Conservation (phyloP, 2,888 invertebrate genomes). For the Sphinx pinastri region DNA sequence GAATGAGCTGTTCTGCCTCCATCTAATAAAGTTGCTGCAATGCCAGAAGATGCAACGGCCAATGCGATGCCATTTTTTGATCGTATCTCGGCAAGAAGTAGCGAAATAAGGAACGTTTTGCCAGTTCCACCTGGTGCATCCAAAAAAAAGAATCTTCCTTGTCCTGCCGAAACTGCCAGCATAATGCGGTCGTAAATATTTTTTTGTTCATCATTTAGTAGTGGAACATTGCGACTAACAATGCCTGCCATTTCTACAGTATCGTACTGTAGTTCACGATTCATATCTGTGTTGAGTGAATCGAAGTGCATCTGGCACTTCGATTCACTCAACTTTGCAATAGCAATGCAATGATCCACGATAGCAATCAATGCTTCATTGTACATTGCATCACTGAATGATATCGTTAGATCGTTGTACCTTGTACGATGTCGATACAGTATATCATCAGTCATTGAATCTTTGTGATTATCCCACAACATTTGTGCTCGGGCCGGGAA, state of each 20-base stretch:
- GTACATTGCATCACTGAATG: constrained; percentile 36
- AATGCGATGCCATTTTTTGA: constrained; percentile 33
- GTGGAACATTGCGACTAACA: constrained; percentile 34
- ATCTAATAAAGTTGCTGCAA: no score
- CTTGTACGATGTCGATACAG: constrained; percentile 39
- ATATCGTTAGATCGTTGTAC: constrained; percentile 38
- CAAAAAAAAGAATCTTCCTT: constrained; percentile 30
- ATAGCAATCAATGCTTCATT: constrained; percentile 38
- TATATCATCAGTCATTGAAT: constrained; percentile 40
- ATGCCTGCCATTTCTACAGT: constrained; percentile 37
- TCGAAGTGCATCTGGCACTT: no score
- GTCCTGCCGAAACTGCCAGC: constrained; percentile 34
- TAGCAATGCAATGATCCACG: constrained; percentile 38
- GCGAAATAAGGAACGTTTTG: no score
- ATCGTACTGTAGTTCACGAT: constrained; percentile 39
- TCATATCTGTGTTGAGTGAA: constrained; percentile 38
- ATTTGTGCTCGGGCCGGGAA: constrained; percentile 31
- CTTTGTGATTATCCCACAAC: constrained; percentile 38
- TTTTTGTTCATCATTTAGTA: constrained; percentile 36
- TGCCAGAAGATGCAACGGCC: constrained; percentile 30
- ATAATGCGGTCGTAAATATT: constrained; percentile 34
- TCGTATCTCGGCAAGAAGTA: constrained; percentile 31
- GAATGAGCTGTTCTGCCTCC: constrained; percentile 23
- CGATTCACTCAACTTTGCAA: constrained; percentile 40
- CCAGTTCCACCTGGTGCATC: no score